Evolutionary conservation across 2,888 invertebrate species (phyloP).

Genomic region (Vanessa cardui): DNA sequence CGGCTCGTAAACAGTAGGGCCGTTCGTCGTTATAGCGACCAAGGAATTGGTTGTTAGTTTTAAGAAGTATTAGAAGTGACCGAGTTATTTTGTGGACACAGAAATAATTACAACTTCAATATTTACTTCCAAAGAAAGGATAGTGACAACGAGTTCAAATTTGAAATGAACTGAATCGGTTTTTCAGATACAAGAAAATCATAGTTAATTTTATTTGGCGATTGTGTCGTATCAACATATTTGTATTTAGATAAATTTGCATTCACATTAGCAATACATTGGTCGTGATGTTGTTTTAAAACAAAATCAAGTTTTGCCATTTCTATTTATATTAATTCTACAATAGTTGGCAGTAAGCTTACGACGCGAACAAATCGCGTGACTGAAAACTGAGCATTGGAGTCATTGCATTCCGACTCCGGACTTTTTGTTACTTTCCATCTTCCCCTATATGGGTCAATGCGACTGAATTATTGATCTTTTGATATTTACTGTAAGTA

Average conservation of each 20-base stretch:
- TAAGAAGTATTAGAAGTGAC: slow-evolving; percentile 67
- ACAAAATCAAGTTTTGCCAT: slow-evolving; percentile 31
- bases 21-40: slow-evolving; percentile 82
- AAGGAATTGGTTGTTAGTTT: slow-evolving; percentile 75
- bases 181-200: no score
- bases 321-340: slow-evolving; percentile 51
- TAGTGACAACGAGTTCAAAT: not conserved
- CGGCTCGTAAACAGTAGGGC: slow-evolving; percentile 81
- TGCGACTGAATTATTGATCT: slow-evolving; percentile 62
- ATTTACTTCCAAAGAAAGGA: not conserved
- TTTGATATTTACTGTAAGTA: slow-evolving; percentile 19
- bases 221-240: no score
- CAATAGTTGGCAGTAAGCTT: slow-evolving; percentile 69
- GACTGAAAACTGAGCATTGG: slow-evolving; percentile 67
- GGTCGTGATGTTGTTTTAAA: not conserved
- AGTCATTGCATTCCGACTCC: slow-evolving; percentile 74
- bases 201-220: no score
- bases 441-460: slow-evolving; percentile 68
- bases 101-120: not conserved
- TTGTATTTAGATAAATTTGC: no score
- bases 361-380: slow-evolving; percentile 75
- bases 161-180: no score
- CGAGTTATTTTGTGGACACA: slow-evolving; percentile 14
- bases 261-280: no score
- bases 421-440: slow-evolving; percentile 49